Conservation (phyloP, 1,140 invertebrate species). For the Lethrus apterus region DNA sequence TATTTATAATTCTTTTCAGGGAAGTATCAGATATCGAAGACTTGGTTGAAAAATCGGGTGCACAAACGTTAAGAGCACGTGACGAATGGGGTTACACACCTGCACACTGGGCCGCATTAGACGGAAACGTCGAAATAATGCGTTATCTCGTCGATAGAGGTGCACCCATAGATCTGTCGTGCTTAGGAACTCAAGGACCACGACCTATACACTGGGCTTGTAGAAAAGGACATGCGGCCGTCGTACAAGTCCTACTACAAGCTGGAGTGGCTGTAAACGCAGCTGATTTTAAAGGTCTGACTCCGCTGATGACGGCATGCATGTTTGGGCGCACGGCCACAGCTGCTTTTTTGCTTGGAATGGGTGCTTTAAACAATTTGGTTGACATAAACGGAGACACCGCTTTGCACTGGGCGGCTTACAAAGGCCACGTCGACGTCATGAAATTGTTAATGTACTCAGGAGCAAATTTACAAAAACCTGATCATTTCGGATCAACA, state of each 20-base stretch:
- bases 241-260: constrained; percentile 61
- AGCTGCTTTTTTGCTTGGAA: constrained; percentile 80
- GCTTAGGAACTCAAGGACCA: constrained; percentile 79
- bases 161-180: constrained; percentile 76
- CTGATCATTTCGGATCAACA: constrained; percentile 88
- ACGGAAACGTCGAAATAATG: constrained; percentile 78
- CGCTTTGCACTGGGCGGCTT: constrained; percentile 87
- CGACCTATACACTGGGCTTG: constrained; percentile 90
- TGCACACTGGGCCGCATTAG: constrained; percentile 84
- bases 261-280: constrained; percentile 82
- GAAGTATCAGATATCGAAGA: constrained; percentile 69
- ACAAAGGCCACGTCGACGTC: constrained; percentile 83
- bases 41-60: constrained; percentile 66
- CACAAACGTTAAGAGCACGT: constrained; percentile 62
- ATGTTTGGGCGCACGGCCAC: constrained; percentile 88
- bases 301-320: constrained; percentile 83
- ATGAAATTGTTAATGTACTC: constrained; percentile 86
- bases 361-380: constrained; percentile 74
- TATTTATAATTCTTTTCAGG: constrained; percentile 36
- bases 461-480: constrained; percentile 78
- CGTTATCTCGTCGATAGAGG: constrained; percentile 74
- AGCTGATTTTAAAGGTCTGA: constrained; percentile 84
- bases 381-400: constrained; percentile 89
- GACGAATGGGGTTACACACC: constrained; percentile 89
- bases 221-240: constrained; percentile 71